Conservation (phyloP, 2,797 vertebrate species). For the Harpagifer antarcticus region DNA sequence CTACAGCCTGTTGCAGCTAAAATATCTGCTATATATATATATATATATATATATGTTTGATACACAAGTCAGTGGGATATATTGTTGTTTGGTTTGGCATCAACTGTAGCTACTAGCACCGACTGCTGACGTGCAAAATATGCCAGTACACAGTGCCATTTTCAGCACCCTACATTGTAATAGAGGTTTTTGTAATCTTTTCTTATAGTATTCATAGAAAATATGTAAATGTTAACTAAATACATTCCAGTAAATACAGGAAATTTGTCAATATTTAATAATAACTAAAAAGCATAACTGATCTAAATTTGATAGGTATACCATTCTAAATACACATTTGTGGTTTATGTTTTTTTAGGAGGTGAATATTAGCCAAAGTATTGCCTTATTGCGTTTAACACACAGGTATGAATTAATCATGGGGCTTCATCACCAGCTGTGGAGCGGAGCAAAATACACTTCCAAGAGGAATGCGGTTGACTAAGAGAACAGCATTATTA, state of each 20-base stretch:
- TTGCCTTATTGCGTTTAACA: neutral
- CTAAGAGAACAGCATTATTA: too few species aligned
- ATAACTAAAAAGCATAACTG: neutral
- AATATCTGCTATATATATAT: conserved; percentile 4
- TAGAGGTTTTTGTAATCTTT: neutral
- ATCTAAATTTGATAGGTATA: neutral
- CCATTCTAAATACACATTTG: too few species aligned
- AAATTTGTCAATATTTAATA: neutral
- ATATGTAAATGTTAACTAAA: neutral
- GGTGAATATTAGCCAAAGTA: neutral
- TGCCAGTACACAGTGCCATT: neutral
- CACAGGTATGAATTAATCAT: too few species aligned
- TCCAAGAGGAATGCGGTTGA: too few species aligned
- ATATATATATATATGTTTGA: conserved; percentile 9
- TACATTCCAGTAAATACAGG: neutral
- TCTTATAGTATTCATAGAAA: neutral
- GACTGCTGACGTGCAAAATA: neutral
- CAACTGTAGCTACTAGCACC: neutral
- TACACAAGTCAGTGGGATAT: conserved; percentile 1
- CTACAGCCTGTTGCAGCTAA: conserved; percentile 16
- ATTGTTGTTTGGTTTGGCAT: neutral
- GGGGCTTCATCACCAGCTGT: too few species aligned
- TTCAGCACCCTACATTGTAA: neutral
- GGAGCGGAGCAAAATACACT: too few species aligned
- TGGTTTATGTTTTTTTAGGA: neutral